Percentiles rank a stretch among this genome's conserved stretches.
These are phyloP conservation scores for Drosophila flavopinicola DNA, from an alignment of 2,888 invertebrate species.

Conservation along the genomic window DNA sequence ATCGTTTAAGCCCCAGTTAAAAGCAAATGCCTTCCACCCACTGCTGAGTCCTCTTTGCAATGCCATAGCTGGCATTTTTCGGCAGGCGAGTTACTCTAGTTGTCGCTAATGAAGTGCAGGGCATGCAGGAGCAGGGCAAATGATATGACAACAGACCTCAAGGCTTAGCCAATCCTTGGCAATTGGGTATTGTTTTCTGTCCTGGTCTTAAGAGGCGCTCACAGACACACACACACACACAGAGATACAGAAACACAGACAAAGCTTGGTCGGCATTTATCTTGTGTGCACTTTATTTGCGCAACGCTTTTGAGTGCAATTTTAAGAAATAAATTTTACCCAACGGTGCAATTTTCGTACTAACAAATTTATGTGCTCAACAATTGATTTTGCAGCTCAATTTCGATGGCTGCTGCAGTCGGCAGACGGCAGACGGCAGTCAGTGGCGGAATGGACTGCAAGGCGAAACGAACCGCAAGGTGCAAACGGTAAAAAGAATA, in stretches of 20 bases:
- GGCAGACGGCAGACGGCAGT: conserved; percentile 11
- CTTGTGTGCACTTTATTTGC: conserved; percentile 35
- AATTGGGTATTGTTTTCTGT: conserved; percentile 35
- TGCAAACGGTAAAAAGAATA: conserved; percentile 53
- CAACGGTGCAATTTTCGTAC: conserved; percentile 73
- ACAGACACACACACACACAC: no score
- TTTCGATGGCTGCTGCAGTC: conserved; percentile 40
- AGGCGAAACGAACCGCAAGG: conserved; percentile 40
- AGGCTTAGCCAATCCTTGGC: conserved; percentile 31
- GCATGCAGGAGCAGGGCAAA: conserved; percentile 40
- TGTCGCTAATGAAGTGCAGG: conserved; percentile 55
- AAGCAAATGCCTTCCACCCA: conserved; percentile 21
- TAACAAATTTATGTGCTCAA: conserved; percentile 77
- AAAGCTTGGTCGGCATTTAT: conserved; percentile 34
- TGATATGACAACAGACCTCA: conserved; percentile 48
- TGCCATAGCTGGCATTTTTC: conserved; percentile 23
- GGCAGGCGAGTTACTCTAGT: conserved; percentile 25
- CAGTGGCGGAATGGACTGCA: conserved; percentile 2
- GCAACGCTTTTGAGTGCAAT: conserved; percentile 57
- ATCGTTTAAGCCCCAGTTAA: conserved; percentile 61
- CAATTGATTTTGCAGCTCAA: conserved; percentile 78
- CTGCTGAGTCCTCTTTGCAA: not conserved
- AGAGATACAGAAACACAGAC: no score
- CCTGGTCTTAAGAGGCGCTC: conserved; percentile 27
- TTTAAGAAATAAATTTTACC: conserved; percentile 72